Evolutionary conservation across 2,888 invertebrate species (phyloP), one percentile per base, ranked within the genome.

Genomic region (Drosophila neotestacea): DNA sequence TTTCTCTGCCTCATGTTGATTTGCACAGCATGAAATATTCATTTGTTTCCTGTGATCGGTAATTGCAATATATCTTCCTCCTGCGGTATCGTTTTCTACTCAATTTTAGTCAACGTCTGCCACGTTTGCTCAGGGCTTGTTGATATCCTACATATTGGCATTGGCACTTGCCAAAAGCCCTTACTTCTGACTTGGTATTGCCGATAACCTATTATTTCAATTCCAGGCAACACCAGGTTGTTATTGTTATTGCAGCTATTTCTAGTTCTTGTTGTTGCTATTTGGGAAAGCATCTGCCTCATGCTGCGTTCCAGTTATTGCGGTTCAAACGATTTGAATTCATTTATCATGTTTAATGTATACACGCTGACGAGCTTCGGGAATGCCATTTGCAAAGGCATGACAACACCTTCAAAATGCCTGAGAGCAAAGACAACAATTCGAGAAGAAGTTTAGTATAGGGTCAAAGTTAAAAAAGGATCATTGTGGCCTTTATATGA

Each of bases 41-140:
- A 86, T 86, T 88, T 88, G 87, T 86, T 88, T 88, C 81, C 86
- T 84, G 88, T 86, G 88, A 86, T 86, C 86, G 86, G 88, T 86
- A 88, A 86, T 86, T 88, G 86, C 85, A 86, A 88, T 88, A 85
- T 86, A 86, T 86, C 86, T 86, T 88, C 85, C 81, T 74, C 52
- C 72, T 85, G 86, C 73, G 88, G 86, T 84, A 86, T 88, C 86
- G 87, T 76, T 84, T 86, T 86, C 88, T 82, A 86, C 86, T 88
- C 82, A 81, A 86, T 85, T 88, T 86, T 86, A 82, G 84, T 84
- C 82, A 85, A 76, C 51, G 79, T 86, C 79, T 84, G 81, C 73
- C 64, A 73, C 75, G 66, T 76, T 74, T 82, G 76, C 82, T 76
- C 30, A 7, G 48, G 30, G 28, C 79, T 83, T 83, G 75, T 69